phyloP scores from a whole-genome alignment of 2,797 vertebrate species.

The Takifugu rubripes region DNA sequence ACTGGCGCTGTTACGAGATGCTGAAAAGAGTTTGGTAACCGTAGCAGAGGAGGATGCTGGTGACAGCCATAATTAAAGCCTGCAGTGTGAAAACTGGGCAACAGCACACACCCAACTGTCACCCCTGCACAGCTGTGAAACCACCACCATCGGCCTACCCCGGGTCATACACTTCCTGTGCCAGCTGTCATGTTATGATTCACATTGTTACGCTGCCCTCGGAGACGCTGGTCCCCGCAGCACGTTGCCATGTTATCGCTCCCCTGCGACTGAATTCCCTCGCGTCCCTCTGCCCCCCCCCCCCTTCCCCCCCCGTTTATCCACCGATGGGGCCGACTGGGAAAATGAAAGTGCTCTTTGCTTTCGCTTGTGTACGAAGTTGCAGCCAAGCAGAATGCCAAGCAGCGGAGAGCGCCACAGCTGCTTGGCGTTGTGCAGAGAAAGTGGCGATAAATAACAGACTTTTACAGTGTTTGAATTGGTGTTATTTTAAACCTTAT shows the following conservation, averaged over 20 bases:
- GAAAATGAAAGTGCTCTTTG: slow-evolving; percentile 75
- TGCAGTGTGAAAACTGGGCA: slow-evolving; percentile 24
- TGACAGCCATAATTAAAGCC: slow-evolving; percentile 57
- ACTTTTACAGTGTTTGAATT: slow-evolving; percentile 22
- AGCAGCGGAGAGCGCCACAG: slow-evolving; percentile 68
- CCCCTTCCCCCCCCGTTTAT: slow-evolving; percentile 64
- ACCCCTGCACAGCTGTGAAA: slow-evolving; percentile 52
- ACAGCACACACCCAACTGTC: slow-evolving; percentile 32
- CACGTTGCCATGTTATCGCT: slow-evolving; percentile 3
- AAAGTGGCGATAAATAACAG: slow-evolving; percentile 47
- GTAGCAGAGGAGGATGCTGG: slow-evolving; percentile 40
- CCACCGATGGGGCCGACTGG: slow-evolving; percentile 53
- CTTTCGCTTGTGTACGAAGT: slow-evolving; percentile 68
- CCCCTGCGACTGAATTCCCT: slow-evolving; percentile 35
- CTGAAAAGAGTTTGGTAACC: slow-evolving; percentile 45
- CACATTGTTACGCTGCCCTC: not conserved
- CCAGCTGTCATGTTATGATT: slow-evolving; percentile 15
- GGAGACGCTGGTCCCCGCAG: slow-evolving; percentile 12
- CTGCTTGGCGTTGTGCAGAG: slow-evolving; percentile 61
- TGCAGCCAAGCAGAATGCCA: slow-evolving; percentile 71
- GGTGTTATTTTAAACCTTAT: slow-evolving; percentile 1
- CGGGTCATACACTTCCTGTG: slow-evolving; percentile 1
- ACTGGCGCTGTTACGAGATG: not conserved
- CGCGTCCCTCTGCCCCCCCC: slow-evolving; percentile 19
- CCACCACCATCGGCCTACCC: slow-evolving; percentile 14